These are phyloP conservation scores for Drosophila ficusphila DNA, from an alignment of 1,140 invertebrate species.

Conservation along the genomic window DNA sequence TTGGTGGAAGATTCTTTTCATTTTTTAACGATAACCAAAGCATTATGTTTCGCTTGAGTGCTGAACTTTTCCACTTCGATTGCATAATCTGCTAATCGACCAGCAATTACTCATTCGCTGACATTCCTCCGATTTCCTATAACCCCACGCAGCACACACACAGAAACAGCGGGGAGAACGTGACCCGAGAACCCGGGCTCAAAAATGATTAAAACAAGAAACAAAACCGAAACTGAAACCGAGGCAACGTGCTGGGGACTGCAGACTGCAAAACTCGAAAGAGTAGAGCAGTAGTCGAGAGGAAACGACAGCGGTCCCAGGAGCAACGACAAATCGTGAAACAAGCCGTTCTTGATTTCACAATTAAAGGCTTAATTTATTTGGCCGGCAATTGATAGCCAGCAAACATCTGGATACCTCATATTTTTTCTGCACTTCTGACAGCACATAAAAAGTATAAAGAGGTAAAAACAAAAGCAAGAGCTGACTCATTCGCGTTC, in stretches of 20 bases:
- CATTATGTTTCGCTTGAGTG: background rate
- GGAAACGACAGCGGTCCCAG: constrained; percentile 11
- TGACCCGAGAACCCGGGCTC: constrained; percentile 45
- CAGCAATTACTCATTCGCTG: constrained; percentile 40
- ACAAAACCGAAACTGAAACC: constrained; percentile 38
- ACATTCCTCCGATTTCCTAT: constrained; percentile 20
- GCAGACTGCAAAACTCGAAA: constrained; percentile 8
- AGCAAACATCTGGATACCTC: constrained; percentile 38
- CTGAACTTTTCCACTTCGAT: background rate
- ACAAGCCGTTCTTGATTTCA: constrained; percentile 69
- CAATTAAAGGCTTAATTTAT: constrained; percentile 77
- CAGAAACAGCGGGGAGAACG: constrained; percentile 43
- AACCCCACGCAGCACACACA: constrained; percentile 16
- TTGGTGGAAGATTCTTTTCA: background rate
- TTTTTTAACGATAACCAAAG: background rate
- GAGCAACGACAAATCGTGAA: constrained; percentile 53
- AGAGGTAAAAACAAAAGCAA: constrained; percentile 23
- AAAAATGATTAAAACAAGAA: constrained; percentile 34
- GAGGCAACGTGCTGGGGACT: constrained; percentile 44
- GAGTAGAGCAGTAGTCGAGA: constrained; percentile 16
- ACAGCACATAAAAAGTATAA: constrained; percentile 65
- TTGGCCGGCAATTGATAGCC: constrained; percentile 63
- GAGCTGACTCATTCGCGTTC: constrained; percentile 58
- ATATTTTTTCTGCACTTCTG: constrained; percentile 59
- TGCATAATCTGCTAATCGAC: constrained; percentile 34